Conservation (phyloP, 2,113 vertebrate genomes). For the Trematocara stigmaticum region DNA sequence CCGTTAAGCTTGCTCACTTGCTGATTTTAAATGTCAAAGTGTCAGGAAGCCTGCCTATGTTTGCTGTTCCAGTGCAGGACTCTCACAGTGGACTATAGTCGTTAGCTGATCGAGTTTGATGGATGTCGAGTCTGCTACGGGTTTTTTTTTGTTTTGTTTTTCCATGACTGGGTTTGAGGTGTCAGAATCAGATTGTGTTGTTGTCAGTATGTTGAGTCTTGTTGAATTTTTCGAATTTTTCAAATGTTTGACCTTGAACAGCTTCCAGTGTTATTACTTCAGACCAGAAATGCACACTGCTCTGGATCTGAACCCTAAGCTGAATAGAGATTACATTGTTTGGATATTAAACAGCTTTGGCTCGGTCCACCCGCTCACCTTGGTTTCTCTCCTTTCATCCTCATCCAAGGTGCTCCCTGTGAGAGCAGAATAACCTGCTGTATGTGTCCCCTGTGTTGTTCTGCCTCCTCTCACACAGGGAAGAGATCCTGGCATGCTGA, state of each 20-base stretch:
- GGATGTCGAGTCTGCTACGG: not conserved
- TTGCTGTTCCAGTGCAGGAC: not conserved
- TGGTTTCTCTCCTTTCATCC: constrained; percentile 3
- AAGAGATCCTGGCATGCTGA: constrained; percentile 42
- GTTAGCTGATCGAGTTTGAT: not conserved
- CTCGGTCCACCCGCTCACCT: constrained; percentile 14
- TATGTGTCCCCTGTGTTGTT: constrained; percentile 27
- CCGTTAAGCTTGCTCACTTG: not conserved
- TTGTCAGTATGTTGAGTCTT: not conserved
- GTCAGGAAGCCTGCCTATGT: not conserved
- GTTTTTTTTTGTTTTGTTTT: not conserved
- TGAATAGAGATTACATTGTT: not conserved
- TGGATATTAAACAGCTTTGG: not conserved
- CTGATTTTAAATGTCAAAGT: not conserved
- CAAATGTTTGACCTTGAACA: not conserved
- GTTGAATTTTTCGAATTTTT: not conserved
- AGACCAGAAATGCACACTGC: not conserved
- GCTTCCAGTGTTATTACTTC: not conserved
- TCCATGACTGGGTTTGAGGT: not conserved
- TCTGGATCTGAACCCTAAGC: not conserved
- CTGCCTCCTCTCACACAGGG: constrained; percentile 29
- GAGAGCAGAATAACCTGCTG: constrained; percentile 1
- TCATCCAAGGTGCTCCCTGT: not conserved
- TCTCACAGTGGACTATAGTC: not conserved
- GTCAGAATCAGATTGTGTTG: not conserved